Evolutionary conservation across 2,797 vertebrate genomes (phyloP), one percentile per base, ranked within the genome.

Genomic region (Loris lydekkerianus): DNA sequence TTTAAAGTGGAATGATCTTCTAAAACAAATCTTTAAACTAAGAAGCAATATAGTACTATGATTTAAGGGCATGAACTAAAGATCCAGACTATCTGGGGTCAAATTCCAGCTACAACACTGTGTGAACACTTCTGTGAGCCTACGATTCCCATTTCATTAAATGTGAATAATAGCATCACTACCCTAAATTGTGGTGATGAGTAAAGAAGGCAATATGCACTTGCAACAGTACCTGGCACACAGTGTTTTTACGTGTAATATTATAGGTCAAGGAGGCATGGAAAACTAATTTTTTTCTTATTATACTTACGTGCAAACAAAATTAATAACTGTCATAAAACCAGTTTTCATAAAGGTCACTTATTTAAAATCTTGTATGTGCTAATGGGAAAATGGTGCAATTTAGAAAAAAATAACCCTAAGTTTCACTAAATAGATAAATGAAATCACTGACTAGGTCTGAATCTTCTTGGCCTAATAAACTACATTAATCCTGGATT

Each of bases 11-110:
- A 94, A 78, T 70, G 86, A 53, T 14, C 60, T 87, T 91, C 95
- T 49, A 80, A 86, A 92, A 88, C 83, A 10, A 75, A 86, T 89
- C 83, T 93, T 91, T 93, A 92, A 97, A 93, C 49, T 81, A 92
- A 90, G 21, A 93, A 67, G 76, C 58, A 70, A 60, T 20, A 34
- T 49, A 84, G 10, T 49, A 76, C 34, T 53, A 11, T 70, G 34
- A 95, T 67, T 94, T 94, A 53, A 86, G 58, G 80, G 6, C 10
- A 61, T 86, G 34, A 89, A 84, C 76, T 81, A 86, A 96, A 87
- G 53, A 43, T 10, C 37, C 14, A 86, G 31, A 83, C 60, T 61
- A 46, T 25, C 7, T 67, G 18, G 34, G 25, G 94, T 69, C 96
- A 95, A 61, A 97, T 81, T 14, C 6, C 34, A 91, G 31, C 82